These are phyloP conservation scores for Notospermus geniculatus DNA, from an alignment of 1,140 invertebrate genomes.

Conservation along the genomic window DNA sequence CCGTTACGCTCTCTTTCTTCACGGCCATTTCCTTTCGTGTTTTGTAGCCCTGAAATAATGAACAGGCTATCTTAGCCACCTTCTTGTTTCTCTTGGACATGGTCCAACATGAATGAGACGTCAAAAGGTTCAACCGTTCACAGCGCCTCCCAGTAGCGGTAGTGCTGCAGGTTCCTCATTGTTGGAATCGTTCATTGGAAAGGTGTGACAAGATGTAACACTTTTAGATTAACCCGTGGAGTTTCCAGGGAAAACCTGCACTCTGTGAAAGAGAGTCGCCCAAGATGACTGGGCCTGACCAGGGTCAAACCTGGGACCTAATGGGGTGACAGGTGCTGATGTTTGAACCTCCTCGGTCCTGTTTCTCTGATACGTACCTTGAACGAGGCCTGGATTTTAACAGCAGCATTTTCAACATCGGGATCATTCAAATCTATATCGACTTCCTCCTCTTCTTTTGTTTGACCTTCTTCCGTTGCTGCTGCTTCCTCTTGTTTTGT, in stretches of 20 bases:
- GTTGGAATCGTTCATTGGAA: no score
- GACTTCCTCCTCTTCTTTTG: conserved; percentile 14
- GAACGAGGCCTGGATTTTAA: conserved; percentile 29
- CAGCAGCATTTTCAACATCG: conserved; percentile 25
- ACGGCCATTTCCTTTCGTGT: conserved; percentile 5
- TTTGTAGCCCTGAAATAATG: neutral
- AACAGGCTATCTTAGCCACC: no score
- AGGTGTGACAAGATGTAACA: no score
- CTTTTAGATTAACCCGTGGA: no score
- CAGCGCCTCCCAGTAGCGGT: no score
- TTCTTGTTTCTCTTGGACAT: no score
- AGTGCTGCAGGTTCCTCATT: no score
- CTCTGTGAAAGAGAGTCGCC: no score
- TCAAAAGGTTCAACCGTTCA: no score
- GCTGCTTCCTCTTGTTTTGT: neutral
- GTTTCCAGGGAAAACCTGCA: no score
- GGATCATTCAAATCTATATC: conserved; percentile 29
- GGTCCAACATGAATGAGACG: no score
- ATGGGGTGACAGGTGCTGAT: neutral
- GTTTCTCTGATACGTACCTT: conserved; percentile 18
- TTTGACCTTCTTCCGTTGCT: neutral
- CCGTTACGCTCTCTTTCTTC: conserved; percentile 2
- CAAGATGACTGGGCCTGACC: no score
- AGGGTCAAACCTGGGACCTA: neutral
- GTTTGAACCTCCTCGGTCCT: conserved; percentile 18